These are phyloP conservation scores for Nesidiocoris tenuis DNA, from an alignment of 2,888 invertebrate genomes.

Conservation along the genomic window DNA sequence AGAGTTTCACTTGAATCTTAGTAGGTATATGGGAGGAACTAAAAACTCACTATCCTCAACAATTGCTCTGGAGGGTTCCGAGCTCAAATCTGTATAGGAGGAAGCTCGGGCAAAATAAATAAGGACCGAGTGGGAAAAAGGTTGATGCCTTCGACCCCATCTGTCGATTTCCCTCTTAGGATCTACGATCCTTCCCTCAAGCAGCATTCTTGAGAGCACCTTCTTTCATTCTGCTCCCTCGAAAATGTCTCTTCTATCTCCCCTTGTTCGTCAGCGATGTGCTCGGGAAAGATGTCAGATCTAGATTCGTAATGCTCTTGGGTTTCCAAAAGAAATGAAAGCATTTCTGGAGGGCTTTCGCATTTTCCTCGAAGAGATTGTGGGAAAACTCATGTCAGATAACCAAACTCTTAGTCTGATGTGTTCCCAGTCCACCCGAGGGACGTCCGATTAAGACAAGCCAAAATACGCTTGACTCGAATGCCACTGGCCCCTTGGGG, in stretches of 20 bases:
- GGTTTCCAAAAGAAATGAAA: not conserved
- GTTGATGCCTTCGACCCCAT: constrained; percentile 16
- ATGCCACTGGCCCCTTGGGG: not conserved
- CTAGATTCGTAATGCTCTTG: not conserved
- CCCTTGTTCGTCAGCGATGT: not conserved
- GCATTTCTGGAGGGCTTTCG: not conserved
- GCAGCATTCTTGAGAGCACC: constrained; percentile 9
- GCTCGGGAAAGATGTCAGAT: constrained; percentile 28
- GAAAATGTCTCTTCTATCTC: not conserved
- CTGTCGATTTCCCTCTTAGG: not conserved
- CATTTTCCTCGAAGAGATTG: not conserved
- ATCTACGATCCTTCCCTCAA: constrained; percentile 6
- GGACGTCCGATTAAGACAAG: not conserved
- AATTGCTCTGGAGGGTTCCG: not conserved
- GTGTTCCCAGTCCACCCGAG: not conserved
- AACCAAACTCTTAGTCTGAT: too few species aligned
- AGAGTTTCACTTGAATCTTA: not conserved
- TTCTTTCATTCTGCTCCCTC: not conserved
- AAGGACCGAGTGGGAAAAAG: constrained; percentile 26
- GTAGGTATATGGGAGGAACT: not conserved
- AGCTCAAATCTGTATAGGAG: constrained; percentile 9
- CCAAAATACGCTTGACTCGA: not conserved
- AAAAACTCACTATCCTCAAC: not conserved
- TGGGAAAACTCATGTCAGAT: not conserved
- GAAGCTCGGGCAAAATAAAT: constrained; percentile 30